Conservation (phyloP, 2,888 invertebrate species). For the Lasius platythorax region DNA sequence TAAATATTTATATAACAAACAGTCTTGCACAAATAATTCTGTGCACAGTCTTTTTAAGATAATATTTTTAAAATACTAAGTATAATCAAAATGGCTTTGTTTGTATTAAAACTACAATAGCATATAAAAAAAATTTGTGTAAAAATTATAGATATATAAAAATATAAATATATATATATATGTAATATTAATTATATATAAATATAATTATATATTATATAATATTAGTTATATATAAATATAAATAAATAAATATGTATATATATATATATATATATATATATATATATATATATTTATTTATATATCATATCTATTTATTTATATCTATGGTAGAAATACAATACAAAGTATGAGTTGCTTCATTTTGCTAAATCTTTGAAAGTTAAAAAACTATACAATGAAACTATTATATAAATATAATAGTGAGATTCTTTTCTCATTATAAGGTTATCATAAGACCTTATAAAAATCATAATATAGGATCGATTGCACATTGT, state of each 20-base stretch:
- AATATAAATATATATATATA: background rate
- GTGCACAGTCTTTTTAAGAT: constrained; percentile 6
- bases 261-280: no score
- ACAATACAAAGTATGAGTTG: background rate
- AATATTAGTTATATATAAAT: no score
- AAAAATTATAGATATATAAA: background rate
- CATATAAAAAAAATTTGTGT: background rate
- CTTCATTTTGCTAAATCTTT: background rate
- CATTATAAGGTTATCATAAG: background rate
- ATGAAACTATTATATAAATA: background rate
- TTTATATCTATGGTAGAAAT: no score
- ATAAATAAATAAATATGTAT: no score
- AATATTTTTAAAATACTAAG: background rate
- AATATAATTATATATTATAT: no score
- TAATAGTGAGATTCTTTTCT: constrained; percentile 7
- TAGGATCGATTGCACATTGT: background rate
- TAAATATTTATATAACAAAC: background rate
- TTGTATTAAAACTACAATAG: background rate
- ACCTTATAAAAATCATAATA: background rate
- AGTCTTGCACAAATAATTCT: background rate
- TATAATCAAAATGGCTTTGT: background rate
- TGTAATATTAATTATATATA: no score
- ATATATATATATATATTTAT: no score
- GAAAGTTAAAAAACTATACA: background rate
- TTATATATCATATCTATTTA: no score